Evolutionary conservation across 2,888 invertebrate species (phyloP).

Genomic region (Drosophila flavopinicola): DNA sequence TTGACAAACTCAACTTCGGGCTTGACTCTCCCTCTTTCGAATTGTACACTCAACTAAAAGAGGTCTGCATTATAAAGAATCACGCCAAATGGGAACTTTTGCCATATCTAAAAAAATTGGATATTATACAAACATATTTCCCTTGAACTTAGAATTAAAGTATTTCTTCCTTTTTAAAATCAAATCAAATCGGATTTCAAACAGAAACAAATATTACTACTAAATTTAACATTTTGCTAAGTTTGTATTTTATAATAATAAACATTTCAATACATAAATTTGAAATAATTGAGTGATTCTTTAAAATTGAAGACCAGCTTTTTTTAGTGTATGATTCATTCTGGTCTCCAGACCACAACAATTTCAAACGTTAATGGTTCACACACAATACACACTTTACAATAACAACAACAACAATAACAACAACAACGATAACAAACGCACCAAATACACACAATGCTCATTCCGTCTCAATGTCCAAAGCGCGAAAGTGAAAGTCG

Average conservation of each 20-base stretch:
- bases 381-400: slow-evolving; percentile 15
- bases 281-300: no score
- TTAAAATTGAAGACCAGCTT: not conserved
- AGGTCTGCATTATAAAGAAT: not conserved
- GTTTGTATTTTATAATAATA: no score
- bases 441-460: slow-evolving; percentile 31
- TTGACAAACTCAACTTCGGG: slow-evolving; percentile 2
- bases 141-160: no score
- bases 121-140: no score
- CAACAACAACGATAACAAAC: slow-evolving; percentile 1
- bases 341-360: not conserved
- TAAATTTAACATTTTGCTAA: no score
- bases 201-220: no score
- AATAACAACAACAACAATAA: not conserved
- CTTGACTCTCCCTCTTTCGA: not conserved
- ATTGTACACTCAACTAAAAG: not conserved
- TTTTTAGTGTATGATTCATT: not conserved
- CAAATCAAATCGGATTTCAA: no score
- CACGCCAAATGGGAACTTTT: no score
- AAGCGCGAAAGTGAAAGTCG: slow-evolving; percentile 57
- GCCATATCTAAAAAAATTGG: no score
- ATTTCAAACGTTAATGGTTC: slow-evolving; percentile 1
- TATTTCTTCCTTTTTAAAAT: no score
- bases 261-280: no score
- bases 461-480: slow-evolving; percentile 76